Conservation (phyloP, 2,888 invertebrate species). For the Kryphioiulus occultus region DNA sequence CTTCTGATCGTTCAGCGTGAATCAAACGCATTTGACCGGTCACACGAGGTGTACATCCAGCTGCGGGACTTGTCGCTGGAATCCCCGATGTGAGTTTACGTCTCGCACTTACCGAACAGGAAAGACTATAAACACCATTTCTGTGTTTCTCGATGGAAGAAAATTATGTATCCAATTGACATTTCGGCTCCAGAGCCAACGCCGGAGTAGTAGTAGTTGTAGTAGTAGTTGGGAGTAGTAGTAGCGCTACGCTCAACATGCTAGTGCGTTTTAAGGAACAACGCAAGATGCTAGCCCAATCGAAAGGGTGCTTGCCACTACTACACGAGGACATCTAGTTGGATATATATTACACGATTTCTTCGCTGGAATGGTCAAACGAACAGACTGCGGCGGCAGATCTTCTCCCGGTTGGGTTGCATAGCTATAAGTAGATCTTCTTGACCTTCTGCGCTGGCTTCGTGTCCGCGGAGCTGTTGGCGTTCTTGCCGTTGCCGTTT, state of each 20-base stretch:
- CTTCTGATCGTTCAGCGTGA: not conserved
- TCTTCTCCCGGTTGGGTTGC: not conserved
- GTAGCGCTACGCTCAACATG: conserved; percentile 39
- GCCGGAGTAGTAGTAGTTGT: not conserved
- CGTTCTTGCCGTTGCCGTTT: conserved; percentile 57
- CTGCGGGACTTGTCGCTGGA: not conserved
- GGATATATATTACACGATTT: conserved; percentile 33
- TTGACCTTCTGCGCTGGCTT: conserved; percentile 58
- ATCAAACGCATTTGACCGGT: not conserved
- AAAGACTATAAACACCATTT: conserved; percentile 39
- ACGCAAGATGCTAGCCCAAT: conserved; percentile 39
- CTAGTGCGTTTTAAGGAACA: not conserved
- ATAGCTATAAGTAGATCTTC: conserved; percentile 58
- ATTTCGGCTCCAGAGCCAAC: not conserved
- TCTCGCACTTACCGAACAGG: not conserved
- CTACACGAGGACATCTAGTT: conserved; percentile 39
- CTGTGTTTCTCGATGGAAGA: not conserved
- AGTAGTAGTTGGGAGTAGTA: not conserved
- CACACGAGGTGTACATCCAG: not conserved
- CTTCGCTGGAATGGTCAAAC: conserved; percentile 32
- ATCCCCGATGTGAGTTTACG: not conserved
- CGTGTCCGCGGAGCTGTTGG: conserved; percentile 58
- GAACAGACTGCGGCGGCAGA: not conserved
- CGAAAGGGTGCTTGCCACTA: conserved; percentile 40
- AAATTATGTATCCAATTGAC: conserved; percentile 33